Conservation (phyloP, 2,797 vertebrate species). For the Sphenodon punctatus region DNA sequence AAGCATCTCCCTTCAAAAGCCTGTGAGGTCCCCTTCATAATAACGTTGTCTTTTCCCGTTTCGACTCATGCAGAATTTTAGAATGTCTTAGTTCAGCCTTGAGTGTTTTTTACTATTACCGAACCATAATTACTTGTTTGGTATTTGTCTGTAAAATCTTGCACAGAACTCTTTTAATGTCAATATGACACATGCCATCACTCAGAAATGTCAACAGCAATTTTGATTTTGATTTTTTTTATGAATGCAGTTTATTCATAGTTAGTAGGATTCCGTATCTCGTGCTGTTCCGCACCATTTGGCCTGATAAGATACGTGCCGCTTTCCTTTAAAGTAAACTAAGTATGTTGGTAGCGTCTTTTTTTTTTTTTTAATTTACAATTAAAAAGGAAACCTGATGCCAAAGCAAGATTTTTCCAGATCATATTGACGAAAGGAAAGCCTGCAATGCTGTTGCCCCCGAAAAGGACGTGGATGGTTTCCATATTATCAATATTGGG, state of each 20-base stretch:
- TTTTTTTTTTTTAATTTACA: not conserved
- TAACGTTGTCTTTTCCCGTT: not conserved
- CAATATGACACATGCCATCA: rapidly evolving
- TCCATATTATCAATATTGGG: slow-evolving; percentile 90
- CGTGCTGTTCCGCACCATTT: not conserved
- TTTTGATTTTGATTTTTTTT: not conserved
- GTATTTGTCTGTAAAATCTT: rapidly evolving
- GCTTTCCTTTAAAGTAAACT: not conserved
- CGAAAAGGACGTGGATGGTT: slow-evolving; percentile 94
- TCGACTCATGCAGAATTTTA: not conserved
- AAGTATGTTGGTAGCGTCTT: not conserved
- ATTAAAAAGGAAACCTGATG: not conserved
- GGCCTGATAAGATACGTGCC: rapidly evolving
- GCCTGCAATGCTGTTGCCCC: slow-evolving; percentile 89
- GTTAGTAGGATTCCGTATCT: not conserved
- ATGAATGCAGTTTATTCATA: not conserved
- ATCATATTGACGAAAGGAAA: slow-evolving; percentile 85
- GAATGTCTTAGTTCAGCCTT: not conserved
- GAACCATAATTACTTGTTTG: rapidly evolving
- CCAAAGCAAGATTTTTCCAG: slow-evolving; percentile 58
- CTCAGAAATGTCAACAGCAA: not conserved
- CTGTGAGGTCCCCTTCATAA: not conserved
- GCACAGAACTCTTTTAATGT: not conserved
- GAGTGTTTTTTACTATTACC: rapidly evolving
- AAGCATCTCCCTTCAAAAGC: too few relatives aligned